phyloP scores from a whole-genome alignment of 2,888 invertebrate genomes.

The Latrodectus elegans region DNA sequence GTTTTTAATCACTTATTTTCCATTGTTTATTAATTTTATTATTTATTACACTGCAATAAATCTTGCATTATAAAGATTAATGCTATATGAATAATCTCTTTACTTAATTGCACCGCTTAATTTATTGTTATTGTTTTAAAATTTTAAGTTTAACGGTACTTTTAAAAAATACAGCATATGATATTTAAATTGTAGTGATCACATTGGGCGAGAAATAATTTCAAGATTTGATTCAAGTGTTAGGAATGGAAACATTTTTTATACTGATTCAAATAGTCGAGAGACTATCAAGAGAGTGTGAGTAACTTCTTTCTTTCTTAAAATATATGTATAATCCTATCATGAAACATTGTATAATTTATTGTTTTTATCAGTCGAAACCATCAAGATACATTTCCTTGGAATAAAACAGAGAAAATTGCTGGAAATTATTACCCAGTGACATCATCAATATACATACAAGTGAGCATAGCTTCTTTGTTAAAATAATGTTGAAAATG shows the following conservation, averaged over 20 bases:
- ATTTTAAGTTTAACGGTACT: not conserved
- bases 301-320: conserved; percentile 14
- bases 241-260: conserved; percentile 82
- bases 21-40: no score
- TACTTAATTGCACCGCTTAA: not conserved
- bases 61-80: no score
- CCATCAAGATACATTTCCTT: conserved; percentile 79
- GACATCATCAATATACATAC: conserved; percentile 84
- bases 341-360: not conserved
- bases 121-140: not conserved
- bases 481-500: not conserved
- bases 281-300: conserved; percentile 83
- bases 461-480: conserved; percentile 20
- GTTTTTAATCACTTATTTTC: no score
- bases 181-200: conserved; percentile 50
- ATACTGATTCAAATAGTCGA: conserved; percentile 96
- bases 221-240: conserved; percentile 82
- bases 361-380: conserved; percentile 46
- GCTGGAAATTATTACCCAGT: conserved; percentile 96
- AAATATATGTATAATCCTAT: not conserved
- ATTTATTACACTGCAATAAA: not conserved
- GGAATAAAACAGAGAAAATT: conserved; percentile 82
- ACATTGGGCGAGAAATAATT: conserved; percentile 87
- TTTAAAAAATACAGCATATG: not conserved
- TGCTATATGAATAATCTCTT: not conserved